These are phyloP conservation scores for Puntigrus tetrazona DNA, from an alignment of 2,113 vertebrate species.

Conservation along the genomic window DNA sequence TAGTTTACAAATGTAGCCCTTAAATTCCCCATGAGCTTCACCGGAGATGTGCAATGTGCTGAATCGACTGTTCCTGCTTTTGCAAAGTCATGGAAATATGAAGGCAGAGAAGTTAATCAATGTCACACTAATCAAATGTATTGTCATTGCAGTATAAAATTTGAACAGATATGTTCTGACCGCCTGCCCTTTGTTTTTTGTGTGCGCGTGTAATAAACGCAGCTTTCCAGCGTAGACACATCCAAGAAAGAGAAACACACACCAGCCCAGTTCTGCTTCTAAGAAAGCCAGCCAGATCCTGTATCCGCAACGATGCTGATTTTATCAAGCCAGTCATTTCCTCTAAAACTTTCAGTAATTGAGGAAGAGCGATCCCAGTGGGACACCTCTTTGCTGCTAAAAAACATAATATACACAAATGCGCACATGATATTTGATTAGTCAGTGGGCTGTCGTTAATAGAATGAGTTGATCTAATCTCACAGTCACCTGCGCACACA, in stretches of 20 bases:
- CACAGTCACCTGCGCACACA: slow-evolving; percentile 12
- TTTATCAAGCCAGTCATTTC: slow-evolving; percentile 51
- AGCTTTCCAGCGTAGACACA: slow-evolving; percentile 20
- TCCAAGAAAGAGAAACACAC: slow-evolving; percentile 10
- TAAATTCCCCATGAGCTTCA: slow-evolving; percentile 32
- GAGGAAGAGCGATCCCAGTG: slow-evolving; percentile 34
- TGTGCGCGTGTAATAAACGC: slow-evolving; percentile 27
- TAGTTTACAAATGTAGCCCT: background rate
- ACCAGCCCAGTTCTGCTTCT: slow-evolving; percentile 19
- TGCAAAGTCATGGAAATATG: slow-evolving; percentile 67
- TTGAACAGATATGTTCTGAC: slow-evolving; percentile 61
- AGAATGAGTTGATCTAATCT: slow-evolving; percentile 41
- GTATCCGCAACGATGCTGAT: slow-evolving; percentile 37
- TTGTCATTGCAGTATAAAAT: slow-evolving; percentile 65
- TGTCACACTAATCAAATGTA: slow-evolving; percentile 66
- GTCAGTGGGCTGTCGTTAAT: slow-evolving; percentile 24
- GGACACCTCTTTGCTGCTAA: slow-evolving; percentile 37
- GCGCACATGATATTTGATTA: slow-evolving; percentile 22
- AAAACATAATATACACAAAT: slow-evolving; percentile 40
- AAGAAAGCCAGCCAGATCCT: slow-evolving; percentile 22
- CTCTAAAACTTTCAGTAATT: slow-evolving; percentile 46
- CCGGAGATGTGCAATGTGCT: slow-evolving; percentile 55
- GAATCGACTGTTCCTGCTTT: slow-evolving; percentile 58
- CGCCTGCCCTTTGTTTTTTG: slow-evolving; percentile 10
- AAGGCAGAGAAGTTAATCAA: slow-evolving; percentile 64